A percentile compares a stretch with the other conserved stretches of the same genome.
Evolutionary conservation across 1,140 invertebrate genomes (phyloP).

Genomic region (Drosophila melanica): DNA sequence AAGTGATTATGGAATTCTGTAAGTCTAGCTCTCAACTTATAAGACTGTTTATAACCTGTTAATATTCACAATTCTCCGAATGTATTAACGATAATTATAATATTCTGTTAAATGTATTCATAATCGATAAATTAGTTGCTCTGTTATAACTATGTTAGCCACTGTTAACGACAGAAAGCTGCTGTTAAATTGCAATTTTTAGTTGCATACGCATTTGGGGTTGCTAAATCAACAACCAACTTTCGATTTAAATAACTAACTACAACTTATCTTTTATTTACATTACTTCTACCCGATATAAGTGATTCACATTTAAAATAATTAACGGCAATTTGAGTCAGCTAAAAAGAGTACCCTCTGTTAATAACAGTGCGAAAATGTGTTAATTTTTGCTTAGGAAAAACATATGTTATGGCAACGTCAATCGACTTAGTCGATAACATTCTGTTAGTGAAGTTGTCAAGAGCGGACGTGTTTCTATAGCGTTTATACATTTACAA

Average conservation of each 20-base stretch:
- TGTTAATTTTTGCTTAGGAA: neutral
- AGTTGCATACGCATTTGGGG: no score
- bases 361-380: neutral
- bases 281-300: no score
- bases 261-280: no score
- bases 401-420: conserved; percentile 12
- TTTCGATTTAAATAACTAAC: no score
- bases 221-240: no score
- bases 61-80: no score
- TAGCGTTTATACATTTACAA: conserved; percentile 63
- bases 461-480: conserved; percentile 61
- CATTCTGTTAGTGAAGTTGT: conserved; percentile 39
- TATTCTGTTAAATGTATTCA: no score
- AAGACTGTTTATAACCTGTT: no score
- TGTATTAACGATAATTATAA: no score
- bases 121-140: neutral
- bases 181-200: no score
- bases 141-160: neutral
- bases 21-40: no score
- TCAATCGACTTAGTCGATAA: conserved; percentile 33
- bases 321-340: neutral
- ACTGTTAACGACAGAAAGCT: neutral
- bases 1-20: no score
- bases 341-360: neutral
- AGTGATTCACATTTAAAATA: neutral